Evolutionary conservation across 37 sponge, comb jelly and placozoan genomes (phyloP).

Genomic region (Spongilla lacustris): DNA sequence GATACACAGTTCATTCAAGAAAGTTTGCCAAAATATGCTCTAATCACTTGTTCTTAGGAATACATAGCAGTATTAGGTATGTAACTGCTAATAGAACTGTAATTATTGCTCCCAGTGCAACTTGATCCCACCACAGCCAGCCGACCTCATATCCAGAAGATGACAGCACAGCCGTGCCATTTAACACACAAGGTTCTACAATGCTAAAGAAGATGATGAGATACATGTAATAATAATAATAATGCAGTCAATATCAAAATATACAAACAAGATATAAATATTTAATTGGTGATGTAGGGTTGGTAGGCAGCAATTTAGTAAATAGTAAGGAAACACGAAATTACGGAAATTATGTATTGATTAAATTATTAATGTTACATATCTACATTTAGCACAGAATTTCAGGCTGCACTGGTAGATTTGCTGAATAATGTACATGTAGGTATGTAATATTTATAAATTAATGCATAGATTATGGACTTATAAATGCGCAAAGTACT

Average conservation of each 20-base stretch:
- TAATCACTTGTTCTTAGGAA: conserved; percentile 40
- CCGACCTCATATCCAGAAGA: neutral
- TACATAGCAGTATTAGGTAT: conserved; percentile 23
- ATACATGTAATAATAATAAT: neutral
- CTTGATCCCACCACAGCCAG: conserved; percentile 46
- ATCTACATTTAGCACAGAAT: too few species aligned
- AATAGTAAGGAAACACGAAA: too few species aligned
- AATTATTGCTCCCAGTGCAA: conserved; percentile 22
- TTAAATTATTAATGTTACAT: too few species aligned
- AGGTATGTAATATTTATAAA: too few species aligned
- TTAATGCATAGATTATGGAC: too few species aligned
- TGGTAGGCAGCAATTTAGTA: too few species aligned
- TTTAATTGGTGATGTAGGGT: too few species aligned
- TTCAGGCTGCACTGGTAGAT: too few species aligned
- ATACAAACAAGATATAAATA: too few species aligned
- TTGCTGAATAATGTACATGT: too few species aligned
- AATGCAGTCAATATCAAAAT: neutral
- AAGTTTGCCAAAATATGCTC: neutral
- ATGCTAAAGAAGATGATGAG: neutral
- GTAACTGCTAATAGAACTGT: conserved; percentile 10
- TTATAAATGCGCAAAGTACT: too few species aligned
- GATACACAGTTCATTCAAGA: neutral
- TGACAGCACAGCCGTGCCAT: neutral
- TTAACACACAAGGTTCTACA: neutral
- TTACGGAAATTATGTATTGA: too few species aligned